Percentiles rank a stretch among this genome's conserved stretches.
phyloP scores from a whole-genome alignment of 2,888 invertebrate genomes.

The Holacanthella duospinosa region DNA sequence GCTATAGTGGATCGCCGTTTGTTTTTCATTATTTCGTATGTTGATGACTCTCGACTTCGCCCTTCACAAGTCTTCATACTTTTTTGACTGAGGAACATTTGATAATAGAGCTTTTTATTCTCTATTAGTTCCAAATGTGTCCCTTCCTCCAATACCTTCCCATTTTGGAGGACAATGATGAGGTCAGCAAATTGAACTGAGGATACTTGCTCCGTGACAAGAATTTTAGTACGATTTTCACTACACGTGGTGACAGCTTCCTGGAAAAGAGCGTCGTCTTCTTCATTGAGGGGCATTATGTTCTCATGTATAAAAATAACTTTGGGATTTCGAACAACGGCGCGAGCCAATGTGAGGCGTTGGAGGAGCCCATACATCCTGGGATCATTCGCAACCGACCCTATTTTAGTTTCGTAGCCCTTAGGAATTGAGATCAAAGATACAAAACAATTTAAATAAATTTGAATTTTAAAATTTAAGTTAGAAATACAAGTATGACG shows the following conservation, averaged over 20 bases:
- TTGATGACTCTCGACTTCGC: too few species aligned
- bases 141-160: constrained; percentile 21
- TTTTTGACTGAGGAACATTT: constrained; percentile 24
- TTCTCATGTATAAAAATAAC: constrained; percentile 22
- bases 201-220: constrained; percentile 19
- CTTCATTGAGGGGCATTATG: constrained; percentile 14
- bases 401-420: constrained; percentile 14
- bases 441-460: too few species aligned
- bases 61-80: not conserved
- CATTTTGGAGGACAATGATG: constrained; percentile 24
- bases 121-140: constrained; percentile 15
- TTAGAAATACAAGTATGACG: not conserved
- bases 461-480: not conserved
- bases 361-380: constrained; percentile 21
- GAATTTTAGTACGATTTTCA: constrained; percentile 19
- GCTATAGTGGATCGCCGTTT: not conserved
- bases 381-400: constrained; percentile 3
- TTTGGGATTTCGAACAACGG: constrained; percentile 21
- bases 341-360: constrained; percentile 20
- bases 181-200: constrained; percentile 23
- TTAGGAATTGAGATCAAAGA: too few species aligned
- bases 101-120: constrained; percentile 21
- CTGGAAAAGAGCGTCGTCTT: constrained; percentile 10
- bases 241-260: constrained; percentile 16
- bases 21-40: not conserved